phyloP scores from a whole-genome alignment of 1,140 invertebrate species.

The silkworm (Bombyx mori) region DNA sequence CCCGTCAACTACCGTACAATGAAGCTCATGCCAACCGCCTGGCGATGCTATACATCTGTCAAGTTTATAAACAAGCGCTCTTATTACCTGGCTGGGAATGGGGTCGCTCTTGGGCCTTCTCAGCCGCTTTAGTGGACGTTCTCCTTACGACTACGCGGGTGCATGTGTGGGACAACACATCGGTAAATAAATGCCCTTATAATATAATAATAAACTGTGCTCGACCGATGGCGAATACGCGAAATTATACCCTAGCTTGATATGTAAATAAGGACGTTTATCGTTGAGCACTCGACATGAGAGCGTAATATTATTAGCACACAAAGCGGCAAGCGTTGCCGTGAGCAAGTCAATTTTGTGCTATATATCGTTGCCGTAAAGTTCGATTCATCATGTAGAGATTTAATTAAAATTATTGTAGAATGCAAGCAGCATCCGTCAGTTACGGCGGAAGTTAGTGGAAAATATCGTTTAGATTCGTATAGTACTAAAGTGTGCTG shows the following conservation, averaged over 20 bases:
- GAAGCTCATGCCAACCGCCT: constrained; percentile 55
- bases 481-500: constrained; percentile 27
- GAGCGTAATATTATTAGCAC: constrained; percentile 34
- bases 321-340: constrained; percentile 64
- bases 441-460: constrained; percentile 52
- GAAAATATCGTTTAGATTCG: constrained; percentile 14
- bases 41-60: constrained; percentile 35
- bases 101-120: constrained; percentile 71
- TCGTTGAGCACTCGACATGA: constrained; percentile 37
- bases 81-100: constrained; percentile 72
- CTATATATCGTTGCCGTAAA: constrained; percentile 1
- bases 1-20: constrained; percentile 31
- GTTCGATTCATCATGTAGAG: constrained; percentile 5
- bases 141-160: constrained; percentile 71
- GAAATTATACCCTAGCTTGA: no score
- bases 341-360: constrained; percentile 23
- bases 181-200: constrained; percentile 50
- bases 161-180: constrained; percentile 69
- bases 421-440: constrained; percentile 57
- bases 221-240: no score
- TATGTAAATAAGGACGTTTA: constrained; percentile 22
- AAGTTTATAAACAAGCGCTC: constrained; percentile 53
- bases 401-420: constrained; percentile 31
- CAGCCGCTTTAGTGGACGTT: constrained; percentile 72
- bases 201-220: no score